Conservation (phyloP, 2,888 invertebrate species). For the Gymnocheta viridis region DNA sequence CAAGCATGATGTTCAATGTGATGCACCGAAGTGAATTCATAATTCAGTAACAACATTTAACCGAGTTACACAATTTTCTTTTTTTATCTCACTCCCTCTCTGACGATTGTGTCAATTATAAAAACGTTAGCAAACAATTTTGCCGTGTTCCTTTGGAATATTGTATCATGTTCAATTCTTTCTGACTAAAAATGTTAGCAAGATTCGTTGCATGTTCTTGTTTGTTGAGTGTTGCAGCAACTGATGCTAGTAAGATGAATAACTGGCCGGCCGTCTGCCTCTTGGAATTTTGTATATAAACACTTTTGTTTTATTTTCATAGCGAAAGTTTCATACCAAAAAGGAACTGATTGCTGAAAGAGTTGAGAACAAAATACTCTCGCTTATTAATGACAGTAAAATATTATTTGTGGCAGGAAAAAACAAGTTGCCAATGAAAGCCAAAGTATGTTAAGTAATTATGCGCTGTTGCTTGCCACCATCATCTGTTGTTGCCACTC, state of each 20-base stretch:
- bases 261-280: background rate
- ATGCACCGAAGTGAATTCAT: constrained; percentile 44
- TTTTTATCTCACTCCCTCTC: background rate
- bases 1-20: background rate
- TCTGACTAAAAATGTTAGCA: constrained; percentile 39
- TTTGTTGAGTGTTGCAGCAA: constrained; percentile 5
- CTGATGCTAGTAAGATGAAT: constrained; percentile 5
- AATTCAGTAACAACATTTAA: constrained; percentile 49
- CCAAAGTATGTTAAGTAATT: constrained; percentile 61
- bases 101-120: constrained; percentile 28
- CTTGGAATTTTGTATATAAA: background rate
- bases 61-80: constrained; percentile 51
- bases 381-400: constrained; percentile 18
- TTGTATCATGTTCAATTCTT: too few species aligned
- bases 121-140: too few species aligned
- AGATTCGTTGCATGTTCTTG: constrained; percentile 42
- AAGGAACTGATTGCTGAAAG: background rate
- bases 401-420: constrained; percentile 5
- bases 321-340: constrained; percentile 5
- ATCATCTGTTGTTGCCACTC: background rate
- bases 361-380: constrained; percentile 8
- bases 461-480: background rate
- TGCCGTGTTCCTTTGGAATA: too few species aligned
- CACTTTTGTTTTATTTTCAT: constrained; percentile 3
- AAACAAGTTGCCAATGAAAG: constrained; percentile 63